These are phyloP conservation scores for Botia almorhae DNA, from an alignment of 2,797 vertebrate species.

Conservation along the genomic window DNA sequence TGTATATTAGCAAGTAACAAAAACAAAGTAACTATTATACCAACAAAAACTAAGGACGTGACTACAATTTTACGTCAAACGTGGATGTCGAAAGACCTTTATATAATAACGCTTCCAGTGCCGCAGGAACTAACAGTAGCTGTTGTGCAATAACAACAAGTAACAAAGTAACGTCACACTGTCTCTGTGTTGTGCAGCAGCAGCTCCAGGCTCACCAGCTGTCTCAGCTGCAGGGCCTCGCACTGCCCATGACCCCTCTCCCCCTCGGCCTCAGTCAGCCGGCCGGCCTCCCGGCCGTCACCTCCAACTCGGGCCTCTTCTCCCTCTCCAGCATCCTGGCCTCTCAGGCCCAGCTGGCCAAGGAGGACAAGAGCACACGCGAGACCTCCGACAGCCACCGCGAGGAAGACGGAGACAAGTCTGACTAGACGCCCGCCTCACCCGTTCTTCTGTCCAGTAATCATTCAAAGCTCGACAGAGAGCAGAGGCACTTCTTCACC, in stretches of 20 bases:
- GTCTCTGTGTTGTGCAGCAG: slow-evolving; percentile 86
- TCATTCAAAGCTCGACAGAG: slow-evolving; percentile 33
- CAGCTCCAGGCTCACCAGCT: slow-evolving; percentile 99
- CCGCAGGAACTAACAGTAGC: too few relatives aligned
- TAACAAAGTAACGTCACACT: slow-evolving; percentile 12
- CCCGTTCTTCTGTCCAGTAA: slow-evolving; percentile 39
- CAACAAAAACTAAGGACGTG: too few relatives aligned
- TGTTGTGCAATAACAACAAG: too few relatives aligned
- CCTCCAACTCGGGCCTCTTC: slow-evolving; percentile 91
- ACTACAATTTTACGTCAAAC: too few relatives aligned
- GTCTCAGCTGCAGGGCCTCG: slow-evolving; percentile 96
- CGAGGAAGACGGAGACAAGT: slow-evolving; percentile 93
- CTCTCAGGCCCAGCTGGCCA: slow-evolving; percentile 94
- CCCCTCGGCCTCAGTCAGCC: slow-evolving; percentile 95
- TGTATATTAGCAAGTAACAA: too few relatives aligned
- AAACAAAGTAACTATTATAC: too few relatives aligned
- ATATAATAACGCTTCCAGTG: too few relatives aligned
- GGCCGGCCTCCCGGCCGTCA: slow-evolving; percentile 85
- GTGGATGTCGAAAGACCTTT: too few relatives aligned
- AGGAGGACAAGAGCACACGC: slow-evolving; percentile 95
- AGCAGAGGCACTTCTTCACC: slow-evolving; percentile 41
- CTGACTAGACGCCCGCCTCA: slow-evolving; percentile 79
- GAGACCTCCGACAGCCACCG: slow-evolving; percentile 92
- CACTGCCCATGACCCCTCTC: slow-evolving; percentile 92
- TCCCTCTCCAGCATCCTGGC: slow-evolving; percentile 93